Evolutionary conservation across 2,888 invertebrate genomes (phyloP).

Genomic region (Pyralis farinalis): DNA sequence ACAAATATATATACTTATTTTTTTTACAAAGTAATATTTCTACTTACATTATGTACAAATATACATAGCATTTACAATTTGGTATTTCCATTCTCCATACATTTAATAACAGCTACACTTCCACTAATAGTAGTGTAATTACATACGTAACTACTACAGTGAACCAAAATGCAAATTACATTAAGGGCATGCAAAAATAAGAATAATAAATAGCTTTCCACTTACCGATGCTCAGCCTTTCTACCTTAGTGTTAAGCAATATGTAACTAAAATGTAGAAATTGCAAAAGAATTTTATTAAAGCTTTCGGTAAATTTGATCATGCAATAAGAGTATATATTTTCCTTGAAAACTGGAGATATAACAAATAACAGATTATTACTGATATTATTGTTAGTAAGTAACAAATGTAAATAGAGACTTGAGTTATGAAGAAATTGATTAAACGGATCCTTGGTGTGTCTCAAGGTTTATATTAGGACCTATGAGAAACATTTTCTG

Average conservation of each 20-base stretch:
- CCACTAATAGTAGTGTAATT: conserved; percentile 20
- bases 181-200: conserved; percentile 12
- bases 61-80: conserved; percentile 43
- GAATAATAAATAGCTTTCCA: conserved; percentile 11
- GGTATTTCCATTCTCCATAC: conserved; percentile 29
- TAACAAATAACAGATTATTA: conserved; percentile 20
- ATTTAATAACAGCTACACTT: not conserved
- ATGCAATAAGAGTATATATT: conserved; percentile 47
- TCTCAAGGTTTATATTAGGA: conserved; percentile 8
- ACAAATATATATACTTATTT: no score
- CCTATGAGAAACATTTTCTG: not conserved
- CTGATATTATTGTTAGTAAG: conserved; percentile 20
- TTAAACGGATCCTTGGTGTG: not conserved
- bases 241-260: conserved; percentile 2
- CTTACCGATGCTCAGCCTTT: conserved; percentile 3
- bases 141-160: conserved; percentile 32
- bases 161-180: conserved; percentile 8
- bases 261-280: not conserved
- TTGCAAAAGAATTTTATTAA: conserved; percentile 25
- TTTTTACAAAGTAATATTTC: no score
- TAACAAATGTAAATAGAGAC: conserved; percentile 3
- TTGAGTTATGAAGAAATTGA: conserved; percentile 11
- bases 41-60: conserved; percentile 11
- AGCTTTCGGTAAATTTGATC: conserved; percentile 36
- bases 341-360: not conserved